Evolutionary conservation across 2,888 invertebrate species (phyloP), one percentile per base, ranked within the genome.

Genomic region (Macrophya alboannulata): DNA sequence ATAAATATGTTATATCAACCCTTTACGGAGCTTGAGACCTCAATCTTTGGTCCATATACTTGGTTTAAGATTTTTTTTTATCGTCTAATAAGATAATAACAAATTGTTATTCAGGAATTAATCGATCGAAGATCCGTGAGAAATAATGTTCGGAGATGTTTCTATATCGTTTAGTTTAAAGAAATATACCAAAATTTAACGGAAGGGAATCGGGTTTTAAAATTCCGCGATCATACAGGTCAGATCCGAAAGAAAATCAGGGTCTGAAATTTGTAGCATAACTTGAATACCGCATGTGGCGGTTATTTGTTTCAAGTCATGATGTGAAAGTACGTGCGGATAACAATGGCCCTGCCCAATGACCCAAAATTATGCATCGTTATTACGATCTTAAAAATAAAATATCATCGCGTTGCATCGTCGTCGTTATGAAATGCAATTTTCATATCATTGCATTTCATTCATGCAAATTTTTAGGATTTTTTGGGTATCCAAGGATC

Each of bases 311-410:
- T 68, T 81, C 76, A 25, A 81, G 79, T 68, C 79, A 77, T 79
- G 85, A 85, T 68, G 85, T 77, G 85, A 85, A 85, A 85, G 85
- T 85, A 79, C 65, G 37, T 40, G 3, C 31, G n/a, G 65, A 65
- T 37, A 77, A 85, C 85, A 85, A 85, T 85, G 77, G 85, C 76
- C 51, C 85, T 77, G 65, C 85, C 85, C 79, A 85, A 79, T 85
- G 76, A 85, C 85, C 85, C 76, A 85, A 85, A 85, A 79, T n/a
- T n/a, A n/a, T 79, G 79, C 43, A 45, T 72, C 55, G 72, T 76
- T 55, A 45, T 74, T 62, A 37, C 9, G 21, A 51, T 25, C 55
- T 76, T 45, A 17, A 62, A 21, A 68, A 79, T 77, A 31, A 79
- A 85, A 77, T 62, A 85, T 85, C 37, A 68, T 68, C 45, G 6